phyloP scores from a whole-genome alignment of 2,888 invertebrate genomes.

The Polylopha cassiicola region DNA sequence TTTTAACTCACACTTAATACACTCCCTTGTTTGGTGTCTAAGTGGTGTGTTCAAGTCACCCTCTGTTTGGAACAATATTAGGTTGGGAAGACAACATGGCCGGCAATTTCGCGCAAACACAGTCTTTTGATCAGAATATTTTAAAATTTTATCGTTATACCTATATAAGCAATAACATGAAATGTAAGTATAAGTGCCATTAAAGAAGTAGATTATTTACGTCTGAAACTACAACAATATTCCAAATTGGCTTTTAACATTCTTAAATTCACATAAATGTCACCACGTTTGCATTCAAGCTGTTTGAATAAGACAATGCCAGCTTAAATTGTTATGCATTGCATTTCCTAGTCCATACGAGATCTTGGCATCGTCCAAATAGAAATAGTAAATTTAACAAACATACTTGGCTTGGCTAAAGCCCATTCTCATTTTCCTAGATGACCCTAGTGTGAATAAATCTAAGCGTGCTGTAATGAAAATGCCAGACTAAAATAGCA shows the following conservation, averaged over 20 bases:
- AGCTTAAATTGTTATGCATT: constrained; percentile 31
- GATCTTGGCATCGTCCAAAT: constrained; percentile 34
- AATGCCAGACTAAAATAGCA: constrained; percentile 40
- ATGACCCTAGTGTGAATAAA: constrained; percentile 55
- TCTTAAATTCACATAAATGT: constrained; percentile 34
- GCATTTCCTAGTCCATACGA: constrained; percentile 30
- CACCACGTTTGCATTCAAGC: constrained; percentile 28
- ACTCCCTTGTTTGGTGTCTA: constrained; percentile 76
- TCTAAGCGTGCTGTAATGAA: constrained; percentile 48
- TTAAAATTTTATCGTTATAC: constrained; percentile 8
- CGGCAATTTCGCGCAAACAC: constrained; percentile 42
- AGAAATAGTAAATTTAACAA: constrained; percentile 45
- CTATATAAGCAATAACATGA: no score
- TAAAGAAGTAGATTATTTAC: not conserved
- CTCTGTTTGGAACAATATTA: constrained; percentile 71
- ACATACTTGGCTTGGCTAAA: constrained; percentile 39
- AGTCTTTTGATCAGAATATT: constrained; percentile 19
- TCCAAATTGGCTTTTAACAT: constrained; percentile 13
- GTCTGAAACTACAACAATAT: not conserved
- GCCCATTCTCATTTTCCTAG: constrained; percentile 53
- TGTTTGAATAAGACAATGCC: constrained; percentile 31
- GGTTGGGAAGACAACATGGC: constrained; percentile 66
- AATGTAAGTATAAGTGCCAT: no score
- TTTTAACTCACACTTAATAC: constrained; percentile 77
- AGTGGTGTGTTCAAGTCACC: constrained; percentile 76